A percentile compares a stretch with the other conserved stretches of the same genome.
Conservation (phyloP, 92 coral and sea anemone genomes). For the Umimayanthus kanabou region DNA sequence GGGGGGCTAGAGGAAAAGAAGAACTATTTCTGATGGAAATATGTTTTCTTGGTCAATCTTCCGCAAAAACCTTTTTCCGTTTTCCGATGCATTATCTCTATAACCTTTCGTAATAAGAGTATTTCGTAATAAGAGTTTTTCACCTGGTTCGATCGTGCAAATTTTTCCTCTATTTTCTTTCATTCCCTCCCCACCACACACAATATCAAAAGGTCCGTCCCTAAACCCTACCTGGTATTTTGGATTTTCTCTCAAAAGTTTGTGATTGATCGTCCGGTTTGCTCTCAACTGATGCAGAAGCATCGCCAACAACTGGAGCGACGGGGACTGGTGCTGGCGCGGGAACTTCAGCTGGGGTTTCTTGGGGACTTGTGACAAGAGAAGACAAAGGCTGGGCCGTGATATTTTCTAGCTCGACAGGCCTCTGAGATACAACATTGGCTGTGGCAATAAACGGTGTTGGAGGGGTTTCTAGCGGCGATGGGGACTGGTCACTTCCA, state of each 20-base stretch:
- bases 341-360: not conserved
- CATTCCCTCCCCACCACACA: no score
- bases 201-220: no score
- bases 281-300: not conserved
- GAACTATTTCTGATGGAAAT: no score
- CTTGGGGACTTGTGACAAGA: not conserved
- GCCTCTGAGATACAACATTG: not conserved
- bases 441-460: constrained; percentile 14
- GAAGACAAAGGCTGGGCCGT: not conserved
- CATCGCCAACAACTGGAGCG: not conserved
- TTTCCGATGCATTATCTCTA: no score
- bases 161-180: no score
- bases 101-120: no score
- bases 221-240: constrained; percentile 27
- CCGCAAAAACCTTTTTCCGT: no score
- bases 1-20: no score
- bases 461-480: constrained; percentile 13
- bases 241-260: constrained; percentile 9
- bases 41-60: no score
- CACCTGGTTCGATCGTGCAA: no score
- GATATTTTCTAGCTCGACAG: not conserved
- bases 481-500: not conserved
- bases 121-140: no score
- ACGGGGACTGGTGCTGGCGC: not conserved
- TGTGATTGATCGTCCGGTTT: not conserved